These are phyloP conservation scores for Paraplagusia blochii DNA, from an alignment of 2,113 vertebrate species.

Conservation along the genomic window DNA sequence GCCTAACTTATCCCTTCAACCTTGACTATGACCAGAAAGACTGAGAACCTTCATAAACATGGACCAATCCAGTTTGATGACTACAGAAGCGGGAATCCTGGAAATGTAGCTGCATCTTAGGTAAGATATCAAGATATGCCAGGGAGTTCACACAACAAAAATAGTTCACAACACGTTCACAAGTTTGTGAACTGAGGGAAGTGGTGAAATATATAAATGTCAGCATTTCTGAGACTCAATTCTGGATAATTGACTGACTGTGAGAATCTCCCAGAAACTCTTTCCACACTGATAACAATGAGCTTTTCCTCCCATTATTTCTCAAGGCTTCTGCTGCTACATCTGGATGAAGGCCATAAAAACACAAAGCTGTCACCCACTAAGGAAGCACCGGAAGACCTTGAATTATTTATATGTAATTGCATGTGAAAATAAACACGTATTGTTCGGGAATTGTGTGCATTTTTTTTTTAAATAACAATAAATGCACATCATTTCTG, in stretches of 20 bases:
- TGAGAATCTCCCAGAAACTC: conserved; percentile 14
- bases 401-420: not conserved
- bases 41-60: too few relatives aligned
- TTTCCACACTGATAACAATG: conserved; percentile 64
- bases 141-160: too few relatives aligned
- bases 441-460: not conserved
- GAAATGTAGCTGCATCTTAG: too few relatives aligned
- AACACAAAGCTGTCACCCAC: conserved; percentile 7
- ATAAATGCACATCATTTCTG: not conserved
- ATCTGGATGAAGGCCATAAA: not conserved
- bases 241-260: conserved; percentile 12
- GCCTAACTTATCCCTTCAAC: too few relatives aligned
- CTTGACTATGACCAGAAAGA: too few relatives aligned
- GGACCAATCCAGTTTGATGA: too few relatives aligned
- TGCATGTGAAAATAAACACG: not conserved
- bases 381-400: conserved; percentile 15
- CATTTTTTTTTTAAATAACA: not conserved
- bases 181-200: too few relatives aligned
- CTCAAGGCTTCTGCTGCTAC: conserved; percentile 14
- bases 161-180: too few relatives aligned
- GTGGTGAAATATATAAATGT: conserved; percentile 1
- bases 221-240: not conserved
- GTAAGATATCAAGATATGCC: too few relatives aligned
- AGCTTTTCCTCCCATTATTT: conserved; percentile 60
- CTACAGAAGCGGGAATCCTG: too few relatives aligned